These are phyloP conservation scores for Scomber scombrus DNA, from an alignment of 2,113 vertebrate species.

Conservation along the genomic window DNA sequence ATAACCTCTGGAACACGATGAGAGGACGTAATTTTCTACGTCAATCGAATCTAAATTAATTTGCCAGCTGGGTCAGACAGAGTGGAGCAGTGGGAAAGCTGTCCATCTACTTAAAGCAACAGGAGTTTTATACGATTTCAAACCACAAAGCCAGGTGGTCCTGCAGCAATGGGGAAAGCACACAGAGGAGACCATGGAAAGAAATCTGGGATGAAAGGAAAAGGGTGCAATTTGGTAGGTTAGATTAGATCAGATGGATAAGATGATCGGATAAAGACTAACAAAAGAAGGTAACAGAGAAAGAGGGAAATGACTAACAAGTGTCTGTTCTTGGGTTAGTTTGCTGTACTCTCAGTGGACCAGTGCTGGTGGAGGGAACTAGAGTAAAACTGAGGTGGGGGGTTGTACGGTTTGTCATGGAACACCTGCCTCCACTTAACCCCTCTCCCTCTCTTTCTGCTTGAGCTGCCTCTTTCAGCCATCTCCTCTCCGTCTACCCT, in stretches of 20 bases:
- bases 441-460: slow-evolving; percentile 87
- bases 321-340: slow-evolving; percentile 66
- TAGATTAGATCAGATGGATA: slow-evolving; percentile 72
- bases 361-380: slow-evolving; percentile 40
- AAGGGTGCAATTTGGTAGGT: slow-evolving; percentile 56
- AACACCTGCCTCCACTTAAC: slow-evolving; percentile 89
- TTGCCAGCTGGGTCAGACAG: slow-evolving; percentile 72
- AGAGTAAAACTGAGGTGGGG: slow-evolving; percentile 57
- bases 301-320: slow-evolving; percentile 64
- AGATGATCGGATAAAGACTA: slow-evolving; percentile 56
- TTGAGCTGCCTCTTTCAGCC: slow-evolving; percentile 86
- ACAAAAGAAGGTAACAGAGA: slow-evolving; percentile 63
- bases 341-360: slow-evolving; percentile 56
- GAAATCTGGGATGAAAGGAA: slow-evolving; percentile 59
- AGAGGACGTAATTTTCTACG: slow-evolving; percentile 49
- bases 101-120: slow-evolving; percentile 75
- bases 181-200: slow-evolving; percentile 47
- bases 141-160: slow-evolving; percentile 82
- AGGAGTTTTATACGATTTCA: slow-evolving; percentile 59
- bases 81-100: slow-evolving; percentile 60
- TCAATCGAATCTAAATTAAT: slow-evolving; percentile 78
- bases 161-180: slow-evolving; percentile 50
- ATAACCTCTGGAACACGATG: slow-evolving; percentile 55
- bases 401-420: slow-evolving; percentile 76
- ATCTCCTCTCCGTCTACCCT: slow-evolving; percentile 71